Conservation (phyloP, 1,140 invertebrate species). For the Drosophila carrolli region DNA sequence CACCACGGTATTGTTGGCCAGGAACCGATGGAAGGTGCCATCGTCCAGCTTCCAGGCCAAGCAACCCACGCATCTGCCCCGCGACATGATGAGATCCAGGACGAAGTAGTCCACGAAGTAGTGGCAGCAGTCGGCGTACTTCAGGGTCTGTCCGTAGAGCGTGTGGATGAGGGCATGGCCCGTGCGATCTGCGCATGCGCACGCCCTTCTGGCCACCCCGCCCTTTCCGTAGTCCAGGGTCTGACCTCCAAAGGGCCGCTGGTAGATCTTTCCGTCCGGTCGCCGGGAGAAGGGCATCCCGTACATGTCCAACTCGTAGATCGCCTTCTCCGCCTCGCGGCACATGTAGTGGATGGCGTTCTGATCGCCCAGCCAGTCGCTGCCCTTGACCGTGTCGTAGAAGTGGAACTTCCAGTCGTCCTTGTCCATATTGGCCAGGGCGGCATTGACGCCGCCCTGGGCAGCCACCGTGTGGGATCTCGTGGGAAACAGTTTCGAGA, state of each 20-base stretch:
- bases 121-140: constrained; percentile 95
- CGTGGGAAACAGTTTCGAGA: constrained; percentile 97
- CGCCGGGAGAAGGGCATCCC: constrained; percentile 87
- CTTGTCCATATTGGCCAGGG: constrained; percentile 89
- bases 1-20: constrained; percentile 90
- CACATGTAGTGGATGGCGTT: constrained; percentile 98
- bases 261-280: constrained; percentile 92
- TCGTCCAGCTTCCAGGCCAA: constrained; percentile 98
- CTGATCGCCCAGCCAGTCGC: constrained; percentile 98
- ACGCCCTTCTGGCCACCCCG: constrained; percentile 90
- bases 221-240: constrained; percentile 94
- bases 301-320: constrained; percentile 96
- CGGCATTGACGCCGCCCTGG: constrained; percentile 97
- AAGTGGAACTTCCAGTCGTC: constrained; percentile 97
- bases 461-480: constrained; percentile 96
- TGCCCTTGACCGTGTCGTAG: constrained; percentile 97
- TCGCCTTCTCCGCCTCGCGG: constrained; percentile 93
- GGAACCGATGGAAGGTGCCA: constrained; percentile 94
- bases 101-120: constrained; percentile 99
- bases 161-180: constrained; percentile 99
- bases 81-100: constrained; percentile 97
- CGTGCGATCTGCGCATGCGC: constrained; percentile 88
- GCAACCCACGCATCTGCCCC: constrained; percentile 95
- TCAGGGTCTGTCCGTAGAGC: constrained; percentile 97
- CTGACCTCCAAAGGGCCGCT: constrained; percentile 96